Evolutionary conservation across 1,140 invertebrate genomes (phyloP).

Genomic region (Drosophila willistoni): DNA sequence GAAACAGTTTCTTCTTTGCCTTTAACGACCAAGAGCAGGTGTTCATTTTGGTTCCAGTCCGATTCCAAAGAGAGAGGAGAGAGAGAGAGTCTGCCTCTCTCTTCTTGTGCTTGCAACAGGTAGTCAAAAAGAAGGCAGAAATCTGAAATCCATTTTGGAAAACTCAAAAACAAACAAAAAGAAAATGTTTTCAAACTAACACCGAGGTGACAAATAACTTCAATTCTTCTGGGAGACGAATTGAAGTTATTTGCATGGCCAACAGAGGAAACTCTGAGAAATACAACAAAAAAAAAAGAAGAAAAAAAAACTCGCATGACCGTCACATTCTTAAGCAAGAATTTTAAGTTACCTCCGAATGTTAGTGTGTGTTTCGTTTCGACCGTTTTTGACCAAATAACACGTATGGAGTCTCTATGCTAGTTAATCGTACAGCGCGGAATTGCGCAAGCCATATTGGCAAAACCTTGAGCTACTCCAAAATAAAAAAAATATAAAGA

Average conservation of each 20-base stretch:
- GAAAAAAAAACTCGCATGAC: conserved; percentile 38
- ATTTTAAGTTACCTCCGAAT: conserved; percentile 57
- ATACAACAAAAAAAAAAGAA: background rate
- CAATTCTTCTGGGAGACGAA: too few relatives aligned
- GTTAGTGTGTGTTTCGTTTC: conserved; percentile 4
- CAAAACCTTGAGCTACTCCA: conserved; percentile 75
- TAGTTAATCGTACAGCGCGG: conserved; percentile 33
- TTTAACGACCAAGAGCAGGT: conserved; percentile 25
- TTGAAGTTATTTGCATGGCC: too few relatives aligned
- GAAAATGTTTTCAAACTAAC: conserved; percentile 32
- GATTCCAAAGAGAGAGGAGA: background rate
- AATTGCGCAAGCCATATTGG: conserved; percentile 70
- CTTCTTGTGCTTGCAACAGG: conserved; percentile 15
- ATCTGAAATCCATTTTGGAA: conserved; percentile 4
- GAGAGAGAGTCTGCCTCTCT: conserved; percentile 8
- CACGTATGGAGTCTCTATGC: conserved; percentile 55
- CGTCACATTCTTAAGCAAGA: conserved; percentile 71
- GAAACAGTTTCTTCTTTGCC: conserved; percentile 46
- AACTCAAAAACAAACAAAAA: background rate
- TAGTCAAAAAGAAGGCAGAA: conserved; percentile 20
- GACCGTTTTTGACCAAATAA: conserved; percentile 59
- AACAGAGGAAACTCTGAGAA: conserved; percentile 19
- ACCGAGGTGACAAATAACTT: conserved; percentile 13
- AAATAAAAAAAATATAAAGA: conserved; percentile 38
- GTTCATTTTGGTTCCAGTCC: conserved; percentile 17